phyloP scores from a whole-genome alignment of 2,113 vertebrate species.

The Alaudala cheleensis region DNA sequence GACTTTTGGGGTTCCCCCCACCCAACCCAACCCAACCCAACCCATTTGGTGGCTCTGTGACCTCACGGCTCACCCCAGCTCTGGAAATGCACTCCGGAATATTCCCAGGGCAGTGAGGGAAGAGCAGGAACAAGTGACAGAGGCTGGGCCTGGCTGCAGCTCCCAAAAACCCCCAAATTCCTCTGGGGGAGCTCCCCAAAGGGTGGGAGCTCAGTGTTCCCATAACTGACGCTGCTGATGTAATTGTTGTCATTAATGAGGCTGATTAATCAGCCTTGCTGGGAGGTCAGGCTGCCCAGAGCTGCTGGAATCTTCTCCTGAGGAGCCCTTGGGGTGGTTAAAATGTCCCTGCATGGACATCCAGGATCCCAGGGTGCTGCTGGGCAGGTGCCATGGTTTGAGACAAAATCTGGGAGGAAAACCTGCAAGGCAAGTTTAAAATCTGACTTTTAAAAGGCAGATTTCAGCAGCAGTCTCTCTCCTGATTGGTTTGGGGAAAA shows the following conservation, averaged over 20 bases:
- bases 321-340: background rate
- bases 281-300: background rate
- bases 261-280: background rate
- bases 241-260: background rate
- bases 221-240: background rate
- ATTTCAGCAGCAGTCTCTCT: background rate
- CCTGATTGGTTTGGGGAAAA: background rate
- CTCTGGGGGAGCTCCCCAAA: background rate
- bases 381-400: background rate
- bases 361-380: background rate
- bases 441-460: background rate
- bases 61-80: fast-evolving
- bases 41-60: background rate
- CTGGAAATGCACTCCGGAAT: background rate
- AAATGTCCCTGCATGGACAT: fast-evolving
- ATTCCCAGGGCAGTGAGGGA: background rate
- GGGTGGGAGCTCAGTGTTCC: background rate
- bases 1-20: background rate
- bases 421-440: background rate
- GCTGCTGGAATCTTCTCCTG: background rate
- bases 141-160: background rate
- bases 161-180: background rate
- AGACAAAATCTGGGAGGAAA: background rate
- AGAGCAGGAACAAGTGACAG: background rate
- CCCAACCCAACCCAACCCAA: background rate